phyloP scores from a whole-genome alignment of 2,888 invertebrate species.

The Teinopalpus imperialis region DNA sequence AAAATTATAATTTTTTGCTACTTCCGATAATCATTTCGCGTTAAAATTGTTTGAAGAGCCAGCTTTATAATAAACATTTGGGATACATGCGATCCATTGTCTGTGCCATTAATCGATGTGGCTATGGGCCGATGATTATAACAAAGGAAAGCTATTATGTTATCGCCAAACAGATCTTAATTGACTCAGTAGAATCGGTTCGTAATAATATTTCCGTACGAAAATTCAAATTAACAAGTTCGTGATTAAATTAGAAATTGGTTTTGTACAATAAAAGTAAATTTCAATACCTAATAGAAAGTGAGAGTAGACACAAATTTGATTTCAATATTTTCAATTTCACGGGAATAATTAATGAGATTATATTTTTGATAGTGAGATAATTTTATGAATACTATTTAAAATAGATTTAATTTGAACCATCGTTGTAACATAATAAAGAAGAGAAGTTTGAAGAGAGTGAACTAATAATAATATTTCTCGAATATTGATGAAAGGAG shows the following conservation, averaged over 20 bases:
- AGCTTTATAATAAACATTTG: not conserved
- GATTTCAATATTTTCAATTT: not conserved
- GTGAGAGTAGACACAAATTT: not conserved
- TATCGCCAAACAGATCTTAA: constrained; percentile 29
- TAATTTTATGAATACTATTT: too few relatives aligned
- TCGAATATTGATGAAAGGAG: too few relatives aligned
- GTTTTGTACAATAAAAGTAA: constrained; percentile 10
- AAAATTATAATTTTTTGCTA: too few relatives aligned
- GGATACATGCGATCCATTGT: not conserved
- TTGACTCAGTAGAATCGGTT: constrained; percentile 22
- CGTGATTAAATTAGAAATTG: constrained; percentile 17
- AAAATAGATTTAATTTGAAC: too few relatives aligned
- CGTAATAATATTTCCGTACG: constrained; percentile 23
- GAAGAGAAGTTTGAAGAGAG: too few relatives aligned
- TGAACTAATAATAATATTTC: too few relatives aligned
- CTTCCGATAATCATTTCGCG: too few relatives aligned
- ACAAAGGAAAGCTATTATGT: constrained; percentile 27
- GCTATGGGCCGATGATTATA: constrained; percentile 23
- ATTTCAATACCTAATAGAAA: constrained; percentile 7
- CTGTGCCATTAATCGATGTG: constrained; percentile 8
- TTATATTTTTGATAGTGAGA: not conserved
- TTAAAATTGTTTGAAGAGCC: too few relatives aligned
- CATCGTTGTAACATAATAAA: too few relatives aligned
- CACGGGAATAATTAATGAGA: not conserved
- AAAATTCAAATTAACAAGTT: constrained; percentile 22